Conservation (phyloP, 2,888 invertebrate genomes). For the Bruchidius siliquastri region DNA sequence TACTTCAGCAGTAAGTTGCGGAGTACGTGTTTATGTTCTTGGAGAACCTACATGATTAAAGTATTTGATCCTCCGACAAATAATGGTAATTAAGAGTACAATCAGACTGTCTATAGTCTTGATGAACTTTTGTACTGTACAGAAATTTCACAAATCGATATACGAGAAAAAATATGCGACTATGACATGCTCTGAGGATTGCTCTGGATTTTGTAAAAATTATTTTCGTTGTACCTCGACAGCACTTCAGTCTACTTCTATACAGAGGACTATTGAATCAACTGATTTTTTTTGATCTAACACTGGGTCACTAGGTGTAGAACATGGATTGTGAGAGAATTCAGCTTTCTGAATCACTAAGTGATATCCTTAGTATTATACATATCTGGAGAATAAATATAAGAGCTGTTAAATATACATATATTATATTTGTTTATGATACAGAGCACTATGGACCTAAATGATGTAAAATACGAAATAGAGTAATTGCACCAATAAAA, state of each 20-base stretch:
- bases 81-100: no score
- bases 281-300: background rate
- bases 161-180: no score
- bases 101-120: no score
- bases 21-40: no score
- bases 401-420: background rate
- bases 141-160: no score
- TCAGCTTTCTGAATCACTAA: slow-evolving; percentile 10
- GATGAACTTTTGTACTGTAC: no score
- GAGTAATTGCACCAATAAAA: slow-evolving; percentile 11
- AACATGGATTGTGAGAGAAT: background rate
- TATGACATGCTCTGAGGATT: background rate
- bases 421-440: slow-evolving; percentile 19
- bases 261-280: background rate
- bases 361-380: slow-evolving; percentile 42
- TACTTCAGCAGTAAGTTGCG: no score
- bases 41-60: no score
- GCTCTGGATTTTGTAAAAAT: background rate
- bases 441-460: slow-evolving; percentile 11
- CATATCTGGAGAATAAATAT: slow-evolving; percentile 33
- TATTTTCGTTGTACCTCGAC: background rate
- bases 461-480: slow-evolving; percentile 9
- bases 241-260: background rate
- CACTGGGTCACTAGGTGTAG: background rate
- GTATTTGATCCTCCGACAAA: no score